phyloP scores from a whole-genome alignment of 64 coral and sea anemone species.

The Stichodactyla helianthus region DNA sequence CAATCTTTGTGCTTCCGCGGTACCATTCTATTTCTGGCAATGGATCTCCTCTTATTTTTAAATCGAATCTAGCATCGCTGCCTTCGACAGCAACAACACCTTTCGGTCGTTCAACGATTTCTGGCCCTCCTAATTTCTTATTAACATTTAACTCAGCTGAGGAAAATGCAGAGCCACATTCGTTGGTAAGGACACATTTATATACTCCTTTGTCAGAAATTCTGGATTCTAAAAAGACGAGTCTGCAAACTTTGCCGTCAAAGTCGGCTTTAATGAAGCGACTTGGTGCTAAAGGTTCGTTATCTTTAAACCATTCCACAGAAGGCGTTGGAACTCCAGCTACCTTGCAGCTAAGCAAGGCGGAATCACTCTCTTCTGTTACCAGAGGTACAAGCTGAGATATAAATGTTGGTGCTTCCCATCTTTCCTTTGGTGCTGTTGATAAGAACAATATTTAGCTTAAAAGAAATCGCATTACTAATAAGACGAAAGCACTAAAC shows the following conservation, averaged over 20 bases:
- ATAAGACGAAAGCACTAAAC: background rate
- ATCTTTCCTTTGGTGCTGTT: conserved; percentile 38
- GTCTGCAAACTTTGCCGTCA: conserved; percentile 52
- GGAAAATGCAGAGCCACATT: conserved; percentile 60
- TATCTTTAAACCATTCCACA: conserved; percentile 90
- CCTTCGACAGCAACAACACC: conserved; percentile 40
- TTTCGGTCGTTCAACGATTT: conserved; percentile 75
- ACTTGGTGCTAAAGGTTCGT: conserved; percentile 37
- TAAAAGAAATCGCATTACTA: background rate
- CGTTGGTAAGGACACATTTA: conserved; percentile 79
- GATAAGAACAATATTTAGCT: background rate
- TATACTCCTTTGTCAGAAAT: conserved; percentile 66
- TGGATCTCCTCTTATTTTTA: conserved; percentile 29
- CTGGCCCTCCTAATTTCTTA: conserved; percentile 51
- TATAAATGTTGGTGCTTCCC: conserved; percentile 64
- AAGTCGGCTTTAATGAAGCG: conserved; percentile 50
- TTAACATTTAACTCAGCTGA: conserved; percentile 51
- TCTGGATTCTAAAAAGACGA: conserved; percentile 55
- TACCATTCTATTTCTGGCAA: conserved; percentile 66
- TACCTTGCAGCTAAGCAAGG: conserved; percentile 52
- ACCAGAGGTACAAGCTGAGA: conserved; percentile 49
- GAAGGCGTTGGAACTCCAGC: conserved; percentile 40
- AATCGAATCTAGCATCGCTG: conserved; percentile 19
- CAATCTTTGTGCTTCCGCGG: conserved; percentile 29
- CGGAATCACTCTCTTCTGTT: conserved; percentile 55